Evolutionary conservation across 2,113 vertebrate species (phyloP).

Genomic region (Oreotrochilus melanogaster): DNA sequence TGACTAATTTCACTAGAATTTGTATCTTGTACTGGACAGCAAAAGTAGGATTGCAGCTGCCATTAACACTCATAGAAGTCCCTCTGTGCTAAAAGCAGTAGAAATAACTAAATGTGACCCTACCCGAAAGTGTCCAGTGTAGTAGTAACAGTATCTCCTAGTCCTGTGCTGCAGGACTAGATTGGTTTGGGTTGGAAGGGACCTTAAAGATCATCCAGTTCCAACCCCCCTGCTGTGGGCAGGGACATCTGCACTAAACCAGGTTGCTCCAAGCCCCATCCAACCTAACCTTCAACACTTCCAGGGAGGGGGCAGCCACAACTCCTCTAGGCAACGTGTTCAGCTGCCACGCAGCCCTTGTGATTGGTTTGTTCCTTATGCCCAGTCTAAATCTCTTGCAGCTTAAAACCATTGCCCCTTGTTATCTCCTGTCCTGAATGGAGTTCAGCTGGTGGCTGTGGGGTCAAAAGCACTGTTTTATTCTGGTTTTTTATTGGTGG

Average conservation of each 20-base stretch:
- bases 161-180: too few species aligned
- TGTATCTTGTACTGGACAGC: neutral
- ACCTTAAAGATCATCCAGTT: neutral
- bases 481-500: neutral
- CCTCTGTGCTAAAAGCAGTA: neutral
- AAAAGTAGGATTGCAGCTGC: neutral
- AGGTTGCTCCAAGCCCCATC: neutral
- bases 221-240: too few species aligned
- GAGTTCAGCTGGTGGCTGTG: neutral
- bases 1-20: neutral
- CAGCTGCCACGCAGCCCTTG: rapidly evolving
- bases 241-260: rapidly evolving
- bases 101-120: neutral
- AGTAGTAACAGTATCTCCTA: too few species aligned
- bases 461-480: neutral
- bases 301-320: rapidly evolving
- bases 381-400: neutral
- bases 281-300: rapidly evolving
- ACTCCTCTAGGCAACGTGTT: neutral
- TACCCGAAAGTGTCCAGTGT: neutral
- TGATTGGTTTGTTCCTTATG: neutral
- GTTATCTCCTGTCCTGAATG: neutral
- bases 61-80: rapidly evolving
- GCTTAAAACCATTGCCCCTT: neutral
- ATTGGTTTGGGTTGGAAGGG: neutral